Percentiles rank a stretch among this genome's conserved stretches.
These are phyloP conservation scores for Chironomus tepperi DNA, from an alignment of 1,140 invertebrate species.

Conservation along the genomic window DNA sequence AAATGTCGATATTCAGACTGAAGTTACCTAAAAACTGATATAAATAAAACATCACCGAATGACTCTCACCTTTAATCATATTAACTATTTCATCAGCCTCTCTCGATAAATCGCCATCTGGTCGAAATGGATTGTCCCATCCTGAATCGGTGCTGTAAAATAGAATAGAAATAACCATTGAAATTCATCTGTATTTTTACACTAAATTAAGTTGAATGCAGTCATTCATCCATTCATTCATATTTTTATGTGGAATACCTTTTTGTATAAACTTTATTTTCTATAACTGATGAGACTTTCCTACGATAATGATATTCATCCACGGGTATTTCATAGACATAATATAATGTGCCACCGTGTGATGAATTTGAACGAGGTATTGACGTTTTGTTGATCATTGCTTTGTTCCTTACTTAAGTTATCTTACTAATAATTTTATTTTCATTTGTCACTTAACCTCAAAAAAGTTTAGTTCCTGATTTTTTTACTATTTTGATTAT, in stretches of 20 bases:
- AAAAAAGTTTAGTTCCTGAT: not conserved
- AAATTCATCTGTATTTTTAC: too few species aligned
- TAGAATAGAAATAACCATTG: constrained; percentile 28
- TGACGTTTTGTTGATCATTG: constrained; percentile 19
- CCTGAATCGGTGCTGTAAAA: constrained; percentile 82
- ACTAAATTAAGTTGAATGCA: too few species aligned
- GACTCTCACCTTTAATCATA: constrained; percentile 67
- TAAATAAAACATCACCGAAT: too few species aligned
- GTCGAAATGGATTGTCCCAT: constrained; percentile 95
- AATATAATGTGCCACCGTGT: constrained; percentile 53
- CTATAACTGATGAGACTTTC: not conserved
- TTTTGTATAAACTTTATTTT: too few species aligned
- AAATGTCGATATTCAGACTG: too few species aligned
- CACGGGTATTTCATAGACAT: constrained; percentile 51
- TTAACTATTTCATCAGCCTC: constrained; percentile 95
- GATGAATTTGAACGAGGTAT: constrained; percentile 29
- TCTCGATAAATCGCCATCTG: constrained; percentile 85
- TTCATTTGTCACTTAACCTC: not conserved
- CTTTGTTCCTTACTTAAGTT: not conserved
- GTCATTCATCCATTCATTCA: too few species aligned
- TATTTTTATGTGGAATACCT: too few species aligned
- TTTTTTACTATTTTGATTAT: not conserved
- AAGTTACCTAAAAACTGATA: too few species aligned
- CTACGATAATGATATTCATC: constrained; percentile 31
- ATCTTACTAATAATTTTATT: not conserved